These are phyloP conservation scores for Cynopterus sphinx DNA, from an alignment of 2,797 vertebrate species.

Conservation along the genomic window DNA sequence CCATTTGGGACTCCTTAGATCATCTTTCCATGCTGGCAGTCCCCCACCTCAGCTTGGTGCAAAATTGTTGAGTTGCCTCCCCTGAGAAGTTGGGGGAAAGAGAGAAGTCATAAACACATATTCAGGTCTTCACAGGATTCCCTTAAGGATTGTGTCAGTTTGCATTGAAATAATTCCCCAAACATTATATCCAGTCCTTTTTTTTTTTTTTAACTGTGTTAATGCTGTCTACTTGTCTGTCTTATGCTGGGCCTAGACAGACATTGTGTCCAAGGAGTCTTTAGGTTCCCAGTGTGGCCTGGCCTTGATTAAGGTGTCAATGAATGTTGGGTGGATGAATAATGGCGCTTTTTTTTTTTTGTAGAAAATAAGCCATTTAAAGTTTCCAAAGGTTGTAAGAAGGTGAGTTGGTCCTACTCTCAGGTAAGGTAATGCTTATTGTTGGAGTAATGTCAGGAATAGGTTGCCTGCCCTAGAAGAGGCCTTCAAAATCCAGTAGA, in stretches of 20 bases:
- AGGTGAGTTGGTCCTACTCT: conserved; percentile 63
- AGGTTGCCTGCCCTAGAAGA: not conserved
- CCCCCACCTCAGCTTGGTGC: not conserved
- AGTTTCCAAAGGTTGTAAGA: conserved; percentile 65
- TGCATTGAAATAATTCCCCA: conserved; percentile 37
- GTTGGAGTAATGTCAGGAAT: not conserved
- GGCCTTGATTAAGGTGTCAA: conserved; percentile 34
- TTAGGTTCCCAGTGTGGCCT: not conserved
- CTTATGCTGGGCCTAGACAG: conserved; percentile 10
- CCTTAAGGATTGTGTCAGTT: conserved; percentile 53
- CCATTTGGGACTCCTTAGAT: not conserved
- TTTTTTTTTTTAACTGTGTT: not conserved
- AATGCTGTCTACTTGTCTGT: not conserved
- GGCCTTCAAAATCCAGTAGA: not conserved
- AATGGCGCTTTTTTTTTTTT: conserved; percentile 6
- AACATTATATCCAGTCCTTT: not conserved
- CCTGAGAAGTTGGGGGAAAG: not conserved
- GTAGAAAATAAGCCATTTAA: conserved; percentile 74
- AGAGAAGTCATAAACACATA: not conserved
- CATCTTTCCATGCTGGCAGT: not conserved
- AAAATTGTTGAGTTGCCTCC: not conserved
- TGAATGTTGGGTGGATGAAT: conserved; percentile 2
- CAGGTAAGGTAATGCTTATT: conserved; percentile 22
- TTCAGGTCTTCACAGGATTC: not conserved
- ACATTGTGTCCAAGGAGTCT: not conserved